Conservation (phyloP, 2,797 vertebrate species). For the Enteromius unitaeniatus region DNA sequence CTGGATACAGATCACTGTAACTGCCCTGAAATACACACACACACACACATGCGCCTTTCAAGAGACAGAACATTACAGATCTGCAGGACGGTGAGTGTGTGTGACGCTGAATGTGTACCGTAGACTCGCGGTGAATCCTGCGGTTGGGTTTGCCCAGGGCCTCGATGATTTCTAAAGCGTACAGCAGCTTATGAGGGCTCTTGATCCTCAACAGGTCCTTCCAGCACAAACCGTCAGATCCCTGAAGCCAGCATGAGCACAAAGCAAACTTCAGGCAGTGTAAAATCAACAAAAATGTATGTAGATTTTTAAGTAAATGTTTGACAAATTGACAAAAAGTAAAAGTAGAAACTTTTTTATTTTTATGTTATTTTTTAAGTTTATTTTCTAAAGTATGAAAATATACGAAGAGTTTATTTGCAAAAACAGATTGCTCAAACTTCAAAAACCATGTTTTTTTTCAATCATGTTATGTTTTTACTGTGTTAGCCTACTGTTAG, state of each 20-base stretch:
- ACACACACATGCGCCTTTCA: background rate
- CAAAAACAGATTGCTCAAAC: no score
- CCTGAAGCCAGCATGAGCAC: constrained; percentile 72
- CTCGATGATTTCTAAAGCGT: constrained; percentile 98
- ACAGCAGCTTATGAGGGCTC: constrained; percentile 96
- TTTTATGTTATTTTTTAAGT: background rate
- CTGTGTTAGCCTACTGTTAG: no score
- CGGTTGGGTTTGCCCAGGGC: constrained; percentile 96
- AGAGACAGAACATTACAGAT: background rate
- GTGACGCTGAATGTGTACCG: constrained; percentile 73
- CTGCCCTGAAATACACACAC: constrained; percentile 82
- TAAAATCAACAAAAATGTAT: background rate
- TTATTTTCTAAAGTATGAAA: no score
- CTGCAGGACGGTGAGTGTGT: background rate
- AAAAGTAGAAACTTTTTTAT: background rate
- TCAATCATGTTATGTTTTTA: no score
- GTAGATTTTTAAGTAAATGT: background rate
- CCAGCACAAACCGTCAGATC: constrained; percentile 91
- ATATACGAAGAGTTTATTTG: no score
- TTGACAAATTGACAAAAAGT: background rate
- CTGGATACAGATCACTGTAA: constrained; percentile 97
- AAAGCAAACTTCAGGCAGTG: background rate
- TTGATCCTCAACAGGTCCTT: constrained; percentile 96
- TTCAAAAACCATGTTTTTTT: no score
- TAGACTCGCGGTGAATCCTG: constrained; percentile 94